Conservation (phyloP, 2,797 vertebrate species). For the Siniperca scherzeri region DNA sequence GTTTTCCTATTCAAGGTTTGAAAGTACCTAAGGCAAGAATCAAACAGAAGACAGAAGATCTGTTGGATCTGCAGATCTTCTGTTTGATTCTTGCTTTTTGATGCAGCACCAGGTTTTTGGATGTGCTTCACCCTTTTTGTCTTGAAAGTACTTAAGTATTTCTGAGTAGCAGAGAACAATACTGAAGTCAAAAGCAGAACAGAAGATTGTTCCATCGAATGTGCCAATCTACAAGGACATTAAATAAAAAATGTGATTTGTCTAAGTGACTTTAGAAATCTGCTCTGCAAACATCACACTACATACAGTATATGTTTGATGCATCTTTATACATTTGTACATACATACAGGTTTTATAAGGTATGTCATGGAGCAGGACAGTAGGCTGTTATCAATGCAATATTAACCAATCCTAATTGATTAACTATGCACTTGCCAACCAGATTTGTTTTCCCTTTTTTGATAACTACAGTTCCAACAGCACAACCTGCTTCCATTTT, state of each 20-base stretch:
- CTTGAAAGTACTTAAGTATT: background rate
- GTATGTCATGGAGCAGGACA: background rate
- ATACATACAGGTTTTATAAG: slow-evolving; percentile 20
- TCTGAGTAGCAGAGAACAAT: background rate
- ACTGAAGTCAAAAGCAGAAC: background rate
- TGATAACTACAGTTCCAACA: background rate
- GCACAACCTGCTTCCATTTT: slow-evolving; percentile 7
- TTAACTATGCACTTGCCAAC: background rate
- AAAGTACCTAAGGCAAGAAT: background rate
- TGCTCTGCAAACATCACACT: slow-evolving; percentile 35
- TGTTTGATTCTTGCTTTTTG: too few relatives aligned
- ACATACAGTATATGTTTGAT: slow-evolving; percentile 16
- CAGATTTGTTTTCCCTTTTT: background rate
- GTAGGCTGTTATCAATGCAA: slow-evolving; percentile 10
- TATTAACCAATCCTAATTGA: background rate
- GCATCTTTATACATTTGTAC: slow-evolving; percentile 55
- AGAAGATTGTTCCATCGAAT: background rate
- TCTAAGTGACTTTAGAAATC: slow-evolving; percentile 29
- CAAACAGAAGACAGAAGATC: too few relatives aligned
- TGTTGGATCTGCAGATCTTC: too few relatives aligned
- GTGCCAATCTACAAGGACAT: background rate
- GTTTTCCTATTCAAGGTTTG: background rate
- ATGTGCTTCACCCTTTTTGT: too few relatives aligned
- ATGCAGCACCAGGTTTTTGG: too few relatives aligned
- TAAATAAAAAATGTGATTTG: background rate